Evolutionary conservation across 2,113 vertebrate genomes (phyloP).

Genomic region (Mungos mungo): DNA sequence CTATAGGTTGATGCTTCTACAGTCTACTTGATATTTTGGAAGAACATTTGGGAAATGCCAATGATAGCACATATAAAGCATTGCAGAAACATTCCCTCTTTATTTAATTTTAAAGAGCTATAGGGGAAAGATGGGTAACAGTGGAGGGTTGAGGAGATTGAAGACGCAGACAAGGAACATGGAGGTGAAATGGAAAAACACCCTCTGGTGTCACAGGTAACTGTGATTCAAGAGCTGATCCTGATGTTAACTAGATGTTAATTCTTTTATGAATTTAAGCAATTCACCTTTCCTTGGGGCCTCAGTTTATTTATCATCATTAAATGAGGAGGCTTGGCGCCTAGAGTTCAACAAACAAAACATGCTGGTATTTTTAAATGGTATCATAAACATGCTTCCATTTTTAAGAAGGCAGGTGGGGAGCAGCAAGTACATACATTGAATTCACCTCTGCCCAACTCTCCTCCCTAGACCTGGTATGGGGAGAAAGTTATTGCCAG

Average conservation of each 20-base stretch:
- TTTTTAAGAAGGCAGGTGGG: neutral
- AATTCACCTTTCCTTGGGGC: neutral
- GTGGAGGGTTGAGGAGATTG: neutral
- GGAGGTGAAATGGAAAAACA: neutral
- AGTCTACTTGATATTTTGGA: neutral
- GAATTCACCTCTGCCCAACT: neutral
- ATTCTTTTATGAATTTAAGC: neutral
- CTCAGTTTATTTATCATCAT: neutral
- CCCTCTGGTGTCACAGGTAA: neutral
- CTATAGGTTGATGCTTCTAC: neutral
- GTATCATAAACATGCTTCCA: neutral
- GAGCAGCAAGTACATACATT: neutral
- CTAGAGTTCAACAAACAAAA: neutral
- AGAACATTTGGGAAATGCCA: neutral
- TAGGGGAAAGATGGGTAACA: neutral
- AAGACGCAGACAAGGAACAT: neutral
- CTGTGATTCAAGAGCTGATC: neutral
- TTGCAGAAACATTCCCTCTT: neutral
- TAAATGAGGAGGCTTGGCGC: slow-evolving; percentile 1
- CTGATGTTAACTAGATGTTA: neutral
- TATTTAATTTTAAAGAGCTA: neutral
- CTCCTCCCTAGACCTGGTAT: neutral
- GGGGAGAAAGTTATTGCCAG: neutral
- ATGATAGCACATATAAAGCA: neutral
- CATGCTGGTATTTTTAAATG: neutral